These are phyloP conservation scores for Etheostoma cragini DNA, from an alignment of 2,113 vertebrate genomes.

Conservation along the genomic window DNA sequence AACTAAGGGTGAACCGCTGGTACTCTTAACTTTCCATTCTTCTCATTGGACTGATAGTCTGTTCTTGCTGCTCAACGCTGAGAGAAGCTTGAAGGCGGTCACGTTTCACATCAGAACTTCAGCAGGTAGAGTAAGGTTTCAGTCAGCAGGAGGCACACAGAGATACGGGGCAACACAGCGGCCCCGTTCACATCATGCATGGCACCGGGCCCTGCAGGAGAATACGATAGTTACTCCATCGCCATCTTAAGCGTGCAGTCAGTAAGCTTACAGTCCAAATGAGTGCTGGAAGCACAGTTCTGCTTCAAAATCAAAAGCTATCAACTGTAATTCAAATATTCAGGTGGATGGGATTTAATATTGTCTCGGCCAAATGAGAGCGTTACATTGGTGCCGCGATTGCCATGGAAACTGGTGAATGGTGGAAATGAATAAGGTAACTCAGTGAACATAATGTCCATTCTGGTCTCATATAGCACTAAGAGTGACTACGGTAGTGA, in stretches of 20 bases:
- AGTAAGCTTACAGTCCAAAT: not conserved
- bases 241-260: not conserved
- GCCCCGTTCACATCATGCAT: constrained; percentile 91
- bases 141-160: constrained; percentile 87
- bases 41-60: constrained; percentile 85
- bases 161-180: constrained; percentile 80
- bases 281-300: not conserved
- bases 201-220: constrained; percentile 89
- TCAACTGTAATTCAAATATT: constrained; percentile 2
- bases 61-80: constrained; percentile 75
- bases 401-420: constrained; percentile 47
- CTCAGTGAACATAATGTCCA: not conserved
- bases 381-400: constrained; percentile 6
- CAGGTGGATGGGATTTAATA: not conserved
- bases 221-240: not conserved
- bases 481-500: too few species aligned
- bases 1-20: constrained; percentile 64
- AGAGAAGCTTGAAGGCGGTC: constrained; percentile 76
- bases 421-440: constrained; percentile 3
- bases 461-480: too few species aligned
- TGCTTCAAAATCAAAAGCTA: not conserved
- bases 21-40: constrained; percentile 75
- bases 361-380: not conserved
- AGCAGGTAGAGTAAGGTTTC: constrained; percentile 88
- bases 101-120: constrained; percentile 92